phyloP scores from a whole-genome alignment of 2,888 invertebrate genomes.

The Xanthorhoe designata region DNA sequence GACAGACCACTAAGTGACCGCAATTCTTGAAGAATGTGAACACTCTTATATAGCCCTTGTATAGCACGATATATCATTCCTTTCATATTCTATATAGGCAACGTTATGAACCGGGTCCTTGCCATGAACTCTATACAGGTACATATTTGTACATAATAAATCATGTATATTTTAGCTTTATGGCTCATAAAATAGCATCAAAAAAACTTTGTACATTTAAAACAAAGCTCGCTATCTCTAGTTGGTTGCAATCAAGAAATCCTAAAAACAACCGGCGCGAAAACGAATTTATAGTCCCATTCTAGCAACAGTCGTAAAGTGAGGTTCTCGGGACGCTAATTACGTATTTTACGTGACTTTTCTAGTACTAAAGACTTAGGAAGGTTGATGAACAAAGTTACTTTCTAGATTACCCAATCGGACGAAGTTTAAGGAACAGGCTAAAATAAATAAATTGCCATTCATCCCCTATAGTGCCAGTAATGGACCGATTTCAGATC shows the following conservation, averaged over 20 bases:
- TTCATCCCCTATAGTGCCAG: conserved; percentile 30
- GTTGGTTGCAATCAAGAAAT: conserved; percentile 60
- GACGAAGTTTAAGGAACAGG: neutral
- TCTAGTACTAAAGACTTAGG: neutral
- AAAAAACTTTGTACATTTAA: conserved; percentile 12
- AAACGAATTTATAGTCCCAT: conserved; percentile 60
- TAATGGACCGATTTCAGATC: conserved; percentile 41
- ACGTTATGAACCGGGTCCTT: neutral
- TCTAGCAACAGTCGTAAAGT: conserved; percentile 44
- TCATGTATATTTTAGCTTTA: neutral
- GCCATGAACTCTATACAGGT: neutral
- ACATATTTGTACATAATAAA: neutral
- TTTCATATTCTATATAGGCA: too few species aligned
- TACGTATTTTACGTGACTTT: conserved; percentile 16
- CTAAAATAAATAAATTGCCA: conserved; percentile 31
- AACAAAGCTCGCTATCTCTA: conserved; percentile 42
- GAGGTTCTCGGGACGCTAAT: conserved; percentile 36
- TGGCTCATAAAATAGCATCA: neutral
- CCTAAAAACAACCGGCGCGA: conserved; percentile 56
- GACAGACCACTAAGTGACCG: conserved; percentile 64
- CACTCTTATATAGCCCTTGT: conserved; percentile 53
- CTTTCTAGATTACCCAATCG: neutral
- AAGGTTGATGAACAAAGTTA: neutral
- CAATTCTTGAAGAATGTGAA: conserved; percentile 68
- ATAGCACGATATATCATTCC: neutral